These are phyloP conservation scores for Microtus montanus DNA, from an alignment of 2,113 vertebrate species.

Conservation along the genomic window DNA sequence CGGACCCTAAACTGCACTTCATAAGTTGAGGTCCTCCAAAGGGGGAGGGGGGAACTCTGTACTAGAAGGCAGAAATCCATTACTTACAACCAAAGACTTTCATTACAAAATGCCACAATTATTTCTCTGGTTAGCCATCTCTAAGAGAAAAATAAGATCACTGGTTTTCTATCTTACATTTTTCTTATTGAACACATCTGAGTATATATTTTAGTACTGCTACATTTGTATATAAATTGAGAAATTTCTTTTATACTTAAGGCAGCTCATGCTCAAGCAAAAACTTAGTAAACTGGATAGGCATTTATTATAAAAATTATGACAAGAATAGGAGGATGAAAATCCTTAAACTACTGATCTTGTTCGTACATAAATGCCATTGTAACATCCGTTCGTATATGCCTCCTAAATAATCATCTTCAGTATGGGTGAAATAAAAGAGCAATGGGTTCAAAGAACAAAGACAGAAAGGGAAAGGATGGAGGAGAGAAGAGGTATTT, in stretches of 20 bases:
- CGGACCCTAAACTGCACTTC: neutral
- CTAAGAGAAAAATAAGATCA: conserved; percentile 8
- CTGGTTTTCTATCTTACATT: conserved; percentile 44
- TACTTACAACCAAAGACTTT: conserved; percentile 22
- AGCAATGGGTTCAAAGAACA: neutral
- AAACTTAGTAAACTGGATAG: neutral
- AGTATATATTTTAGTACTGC: neutral
- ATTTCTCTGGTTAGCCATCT: neutral
- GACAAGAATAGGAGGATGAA: neutral
- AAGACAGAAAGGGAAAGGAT: neutral
- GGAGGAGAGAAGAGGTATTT: neutral
- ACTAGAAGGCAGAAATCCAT: conserved; percentile 13
- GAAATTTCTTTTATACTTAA: neutral
- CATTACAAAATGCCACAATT: conserved; percentile 18
- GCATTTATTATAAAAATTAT: conserved; percentile 45
- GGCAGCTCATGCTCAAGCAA: neutral
- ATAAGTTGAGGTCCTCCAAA: neutral
- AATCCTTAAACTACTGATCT: neutral
- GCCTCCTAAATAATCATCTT: neutral
- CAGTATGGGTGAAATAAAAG: neutral
- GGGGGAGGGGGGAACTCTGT: neutral
- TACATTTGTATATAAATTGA: conserved; percentile 26
- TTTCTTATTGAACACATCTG: neutral
- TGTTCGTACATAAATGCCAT: conserved; percentile 6
- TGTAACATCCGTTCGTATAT: neutral